Base-by-base conservation (phyloP, 2,797 vertebrate genomes). In the Coendou prehensilis region DNA sequence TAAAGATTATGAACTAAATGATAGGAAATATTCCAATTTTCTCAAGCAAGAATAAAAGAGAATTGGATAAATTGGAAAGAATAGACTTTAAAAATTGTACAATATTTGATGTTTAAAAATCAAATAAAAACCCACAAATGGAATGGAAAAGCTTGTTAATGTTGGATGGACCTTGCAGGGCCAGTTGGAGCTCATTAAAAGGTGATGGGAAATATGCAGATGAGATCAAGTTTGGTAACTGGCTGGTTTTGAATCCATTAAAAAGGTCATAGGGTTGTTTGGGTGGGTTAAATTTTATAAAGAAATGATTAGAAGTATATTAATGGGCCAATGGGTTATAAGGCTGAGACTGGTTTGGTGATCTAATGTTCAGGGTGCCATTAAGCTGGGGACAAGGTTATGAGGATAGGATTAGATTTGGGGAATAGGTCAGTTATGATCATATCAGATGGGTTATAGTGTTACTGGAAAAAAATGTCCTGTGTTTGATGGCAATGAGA, bases 131-230 rank as follows among this genome's bases (percentile, higher is more conserved):
- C 33, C 59, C 83, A 93, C 84, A 97, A 95, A 98, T 97, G 93
- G 88, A 90, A 84, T 47, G 86, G 52, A 97, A 97, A 96, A 93
- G 92, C 86, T 96, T 95, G 89, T 94, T 96, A 97, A 97, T 97
- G 96, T 92, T 93, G 89, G 93, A 95, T 93, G 89, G 93, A 95
- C 96, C 94, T 98, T 98, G 86, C 93, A 96, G 94, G 90, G 96
- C 96, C 95, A 95, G 96, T 97, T 97, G 94, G 90, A 96, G 90
- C 96, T 98, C 95, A 98, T 98, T 98, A 98, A 90, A 95, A 97
- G 97, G 97, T 97, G 93, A 97, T 93, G 88, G 89, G 45, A 94
- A 96, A 87, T 96, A 97, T 97, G 96, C 92, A 97, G 94, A 97
- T 97, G 88, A 97, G 94, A 97, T 96, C 89, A 97, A 82, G 57